Evolutionary conservation across 2,888 invertebrate species (phyloP), one percentile per base, ranked within the genome.

Genomic region (Acholoe squamosa): DNA sequence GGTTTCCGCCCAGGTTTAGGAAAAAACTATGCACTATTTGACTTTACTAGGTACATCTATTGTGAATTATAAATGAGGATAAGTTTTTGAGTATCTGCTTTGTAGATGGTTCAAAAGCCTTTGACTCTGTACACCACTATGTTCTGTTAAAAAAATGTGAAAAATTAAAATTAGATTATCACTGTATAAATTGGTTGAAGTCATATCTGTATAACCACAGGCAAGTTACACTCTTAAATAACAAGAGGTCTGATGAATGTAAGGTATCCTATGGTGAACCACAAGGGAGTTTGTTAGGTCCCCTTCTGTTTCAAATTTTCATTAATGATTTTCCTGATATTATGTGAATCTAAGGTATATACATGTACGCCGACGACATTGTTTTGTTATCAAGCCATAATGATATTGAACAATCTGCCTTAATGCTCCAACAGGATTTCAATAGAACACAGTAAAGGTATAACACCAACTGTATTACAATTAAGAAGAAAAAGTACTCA

Each of bases 271-370:
- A 16, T 43, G 84, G 84, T 10, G 84, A 43, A 5, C 84, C 84
- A 14, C 84, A 84, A 43, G 84, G 84, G 0, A 51, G 43, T 84
- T 33, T 33, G 43, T 22, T 84, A 10, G 84, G 84, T 22, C 84
- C 84, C 5, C 5, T 28, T 1, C 22, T 84, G 25, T 84, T 84
- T 51, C 5, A 1, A 33, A 7, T 33, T 3, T 84, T 25, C 43
- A 33, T 84, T 7, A 84, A 84, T 84, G 84, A 84, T 25, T 33
- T 84, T 28, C 43, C 43, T 43, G 43, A 43, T 43, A 5, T 14
- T 22, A 84, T 84, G 1, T 14, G 16, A 28, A 84, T 16, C 7
- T n/a, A 19, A 10, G 34, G 16, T 31, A 1, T 34, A 84, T 84
- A 43, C 16, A 34, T 84, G 12, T 84, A 84, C 25, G 34, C 84